Base-by-base conservation (phyloP, 2,113 vertebrate species). In the Eonycteris spelaea region DNA sequence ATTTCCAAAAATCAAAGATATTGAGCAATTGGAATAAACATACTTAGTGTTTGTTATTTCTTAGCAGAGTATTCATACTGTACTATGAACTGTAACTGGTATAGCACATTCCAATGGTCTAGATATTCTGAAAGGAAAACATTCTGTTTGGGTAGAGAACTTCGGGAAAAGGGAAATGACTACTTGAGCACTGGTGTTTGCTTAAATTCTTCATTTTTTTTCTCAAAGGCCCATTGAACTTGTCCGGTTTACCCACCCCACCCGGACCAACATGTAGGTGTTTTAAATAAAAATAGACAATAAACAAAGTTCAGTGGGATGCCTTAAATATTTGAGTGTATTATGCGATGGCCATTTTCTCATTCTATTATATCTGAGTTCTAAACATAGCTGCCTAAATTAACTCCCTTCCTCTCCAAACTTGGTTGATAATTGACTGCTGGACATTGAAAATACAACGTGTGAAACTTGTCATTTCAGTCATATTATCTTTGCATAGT, bases 221-320 rank as follows among this genome's bases (percentile, higher is more conserved):
- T 93, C 73, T 73, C n/a, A 82, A 95, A 97, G 55, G 24, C 59
- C 53, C 6, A 24, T 88, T 96, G 89, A 94, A 86, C 61, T 90
- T 75, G 65, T 91, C 67, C 35, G 35, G 70, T 75, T 11, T 53
- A 35, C 45, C 33, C 30, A 67, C 79, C 9, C 67, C 7, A 14
- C 51, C 48, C 15, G 78, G 28, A 90, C 67, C 70, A 95, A 4
- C 35, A 70, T 28, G 30, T 83, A 59, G 43, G 35, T 67, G 0
- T 93, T 48, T 96, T 92, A 94, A 94, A 59, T 91, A 78, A 88
- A 95, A 92, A 77, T 28, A 85, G 45, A 51, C 65, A 95, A n/a
- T 67, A 73, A 53, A 77, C 51, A 71, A 26, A 90, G 53, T 95
- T 83, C 33, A 82, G 1, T 82, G 68, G 55, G 19, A 45, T 89